Percentiles rank a stretch among this genome's conserved stretches.
These are phyloP conservation scores for Tricholaema leucomelas DNA, from an alignment of 2,113 vertebrate genomes.

Conservation along the genomic window DNA sequence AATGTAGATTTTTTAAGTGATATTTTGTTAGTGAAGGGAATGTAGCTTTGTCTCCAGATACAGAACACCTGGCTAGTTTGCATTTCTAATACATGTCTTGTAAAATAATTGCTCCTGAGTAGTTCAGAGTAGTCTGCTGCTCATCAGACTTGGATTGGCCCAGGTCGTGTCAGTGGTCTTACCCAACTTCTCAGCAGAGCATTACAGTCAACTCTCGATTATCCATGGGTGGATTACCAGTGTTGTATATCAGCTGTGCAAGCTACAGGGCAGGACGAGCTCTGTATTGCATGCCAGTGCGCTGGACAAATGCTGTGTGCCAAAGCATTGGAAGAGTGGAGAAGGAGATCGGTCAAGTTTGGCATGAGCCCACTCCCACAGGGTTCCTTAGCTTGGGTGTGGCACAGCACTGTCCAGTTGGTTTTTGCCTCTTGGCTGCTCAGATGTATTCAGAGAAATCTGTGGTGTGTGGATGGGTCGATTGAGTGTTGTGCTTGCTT, in stretches of 20 bases:
- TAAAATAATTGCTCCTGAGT: neutral
- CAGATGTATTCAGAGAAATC: neutral
- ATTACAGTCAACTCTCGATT: slow-evolving; percentile 44
- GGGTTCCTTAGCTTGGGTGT: neutral
- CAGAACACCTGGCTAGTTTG: slow-evolving; percentile 63
- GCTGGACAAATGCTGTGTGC: neutral
- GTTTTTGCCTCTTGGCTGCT: neutral
- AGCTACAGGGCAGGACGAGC: neutral
- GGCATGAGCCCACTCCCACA: neutral
- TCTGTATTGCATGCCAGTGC: rapidly evolving
- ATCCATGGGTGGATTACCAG: slow-evolving; percentile 7
- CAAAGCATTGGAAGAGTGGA: neutral
- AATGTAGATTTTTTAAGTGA: slow-evolving; percentile 48
- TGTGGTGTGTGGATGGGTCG: neutral
- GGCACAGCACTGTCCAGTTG: neutral
- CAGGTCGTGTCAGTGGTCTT: neutral
- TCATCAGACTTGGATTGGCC: neutral
- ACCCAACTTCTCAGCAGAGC: slow-evolving; percentile 11
- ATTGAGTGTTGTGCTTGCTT: neutral
- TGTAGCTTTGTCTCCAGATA: slow-evolving; percentile 52
- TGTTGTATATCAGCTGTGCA: neutral
- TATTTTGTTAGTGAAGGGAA: slow-evolving; percentile 72
- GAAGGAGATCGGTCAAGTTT: neutral
- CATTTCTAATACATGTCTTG: slow-evolving; percentile 7
- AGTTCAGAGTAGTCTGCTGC: slow-evolving; percentile 10